phyloP scores from a whole-genome alignment of 1,140 invertebrate genomes.

The Caenorhabditis brenneri region DNA sequence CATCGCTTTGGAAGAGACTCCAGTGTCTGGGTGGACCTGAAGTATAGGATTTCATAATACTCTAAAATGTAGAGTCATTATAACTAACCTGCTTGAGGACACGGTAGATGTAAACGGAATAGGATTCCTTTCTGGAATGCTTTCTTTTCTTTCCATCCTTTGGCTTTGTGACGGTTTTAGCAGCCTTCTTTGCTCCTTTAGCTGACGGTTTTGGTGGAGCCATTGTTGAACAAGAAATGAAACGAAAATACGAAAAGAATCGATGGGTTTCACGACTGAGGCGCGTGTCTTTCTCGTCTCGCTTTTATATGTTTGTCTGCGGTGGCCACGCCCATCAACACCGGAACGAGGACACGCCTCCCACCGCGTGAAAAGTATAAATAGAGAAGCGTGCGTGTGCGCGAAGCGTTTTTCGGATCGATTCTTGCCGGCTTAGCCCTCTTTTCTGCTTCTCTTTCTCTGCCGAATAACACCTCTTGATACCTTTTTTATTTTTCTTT shows the following conservation, averaged over 20 bases:
- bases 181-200: slow-evolving; percentile 21
- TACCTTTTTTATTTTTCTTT: too few species aligned
- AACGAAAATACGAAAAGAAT: not conserved
- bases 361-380: slow-evolving; percentile 2
- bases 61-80: slow-evolving; percentile 44
- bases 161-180: slow-evolving; percentile 4
- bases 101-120: slow-evolving; percentile 65
- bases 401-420: not conserved
- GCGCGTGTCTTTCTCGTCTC: not conserved
- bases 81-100: slow-evolving; percentile 71
- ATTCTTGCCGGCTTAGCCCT: too few species aligned
- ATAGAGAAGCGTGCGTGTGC: not conserved
- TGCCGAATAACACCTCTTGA: too few species aligned
- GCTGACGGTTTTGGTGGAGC: slow-evolving; percentile 31
- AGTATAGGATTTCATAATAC: not conserved
- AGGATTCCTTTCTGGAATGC: slow-evolving; percentile 70
- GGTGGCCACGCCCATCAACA: not conserved
- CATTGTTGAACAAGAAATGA: not conserved
- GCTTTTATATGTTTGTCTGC: slow-evolving; percentile 5
- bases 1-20: slow-evolving; percentile 74
- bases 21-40: slow-evolving; percentile 73
- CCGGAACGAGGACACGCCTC: not conserved
- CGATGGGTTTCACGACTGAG: not conserved
- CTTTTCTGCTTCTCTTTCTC: too few species aligned
- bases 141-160: slow-evolving; percentile 68